Base-by-base conservation (phyloP, 2,113 vertebrate species). In the Chunga burmeisteri region DNA sequence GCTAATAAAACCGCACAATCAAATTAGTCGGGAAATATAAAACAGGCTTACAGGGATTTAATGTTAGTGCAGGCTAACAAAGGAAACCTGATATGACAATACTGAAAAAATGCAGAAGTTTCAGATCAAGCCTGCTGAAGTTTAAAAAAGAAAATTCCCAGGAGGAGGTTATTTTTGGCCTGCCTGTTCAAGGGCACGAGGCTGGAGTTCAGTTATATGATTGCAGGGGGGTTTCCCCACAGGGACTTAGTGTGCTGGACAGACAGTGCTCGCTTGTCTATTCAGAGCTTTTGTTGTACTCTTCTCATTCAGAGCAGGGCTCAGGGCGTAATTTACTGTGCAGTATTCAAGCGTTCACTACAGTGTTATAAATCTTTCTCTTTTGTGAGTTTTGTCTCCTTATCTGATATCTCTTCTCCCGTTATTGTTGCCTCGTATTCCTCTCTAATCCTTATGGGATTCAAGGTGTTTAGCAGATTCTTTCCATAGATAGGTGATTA, bases 41-140 rank as follows among this genome's bases (percentile, higher is more conserved):
- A 96, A 96, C 93, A 95, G 96, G 95, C 97, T 97, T 97, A 95
- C 88, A 77, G 96, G 91, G 97, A 89, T 95, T 95, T 95, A 79
- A 38, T 49, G 68, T 30, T 96, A 91, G 94, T 94, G 16, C 94
- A 93, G 86, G 40, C 91, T 65, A 61, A 92, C 93, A 95, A 94
- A 96, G 78, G 73, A 38, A 81, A 77, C 65, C 90, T 63, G 53
- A n/a, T 40, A 53, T 6, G 9, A 58, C 86, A 62, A 3, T 40
- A 2, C 65, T 79, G 67, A 34, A 62, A 68, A 47, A 26, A 26
- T 10, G 4, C 75, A 30, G 25, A 72, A 79, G 73, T 96, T 95
- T 40, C 52, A 49, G 58, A 55, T 67, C 52, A 7, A 95, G 62
- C 84, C 52, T 58, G 68, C 19, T 0, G 71, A 84, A 96, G 68